These are phyloP conservation scores for Lasioglossum calceatum DNA, from an alignment of 2,888 invertebrate species.

Conservation along the genomic window DNA sequence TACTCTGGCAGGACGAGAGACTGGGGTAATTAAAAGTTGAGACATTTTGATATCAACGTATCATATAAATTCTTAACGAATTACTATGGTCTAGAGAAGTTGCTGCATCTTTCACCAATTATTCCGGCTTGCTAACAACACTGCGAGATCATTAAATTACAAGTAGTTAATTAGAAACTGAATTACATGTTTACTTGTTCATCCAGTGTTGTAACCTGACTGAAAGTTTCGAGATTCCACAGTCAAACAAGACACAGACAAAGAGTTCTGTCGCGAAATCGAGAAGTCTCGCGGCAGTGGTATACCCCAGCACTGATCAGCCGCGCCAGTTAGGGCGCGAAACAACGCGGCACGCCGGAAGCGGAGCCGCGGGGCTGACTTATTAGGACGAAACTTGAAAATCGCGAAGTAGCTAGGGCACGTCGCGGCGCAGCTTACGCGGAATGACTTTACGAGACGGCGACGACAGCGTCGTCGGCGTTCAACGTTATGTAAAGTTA, in stretches of 20 bases:
- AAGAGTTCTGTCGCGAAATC: background rate
- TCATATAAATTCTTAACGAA: background rate
- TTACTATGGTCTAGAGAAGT: background rate
- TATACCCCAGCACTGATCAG: background rate
- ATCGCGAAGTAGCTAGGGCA: constrained; percentile 63
- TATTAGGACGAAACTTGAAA: constrained; percentile 68
- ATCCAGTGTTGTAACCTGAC: background rate
- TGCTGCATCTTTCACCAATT: background rate
- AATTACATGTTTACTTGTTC: background rate
- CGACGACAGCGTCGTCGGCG: constrained; percentile 58
- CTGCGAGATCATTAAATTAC: background rate
- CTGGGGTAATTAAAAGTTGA: background rate
- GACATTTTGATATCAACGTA: background rate
- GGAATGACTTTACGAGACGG: constrained; percentile 54
- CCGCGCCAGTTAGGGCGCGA: background rate
- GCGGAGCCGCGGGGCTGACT: constrained; percentile 39
- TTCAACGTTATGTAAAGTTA: constrained; percentile 72
- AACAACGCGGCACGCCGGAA: constrained; percentile 9
- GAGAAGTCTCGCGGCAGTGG: background rate
- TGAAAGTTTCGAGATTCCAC: background rate
- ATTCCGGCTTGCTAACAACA: background rate
- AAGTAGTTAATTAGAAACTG: background rate
- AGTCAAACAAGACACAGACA: background rate
- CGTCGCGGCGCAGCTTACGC: constrained; percentile 53
- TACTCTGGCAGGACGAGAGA: background rate